phyloP scores from a whole-genome alignment of 2,113 vertebrate species.

The Coptodon rendalli region DNA sequence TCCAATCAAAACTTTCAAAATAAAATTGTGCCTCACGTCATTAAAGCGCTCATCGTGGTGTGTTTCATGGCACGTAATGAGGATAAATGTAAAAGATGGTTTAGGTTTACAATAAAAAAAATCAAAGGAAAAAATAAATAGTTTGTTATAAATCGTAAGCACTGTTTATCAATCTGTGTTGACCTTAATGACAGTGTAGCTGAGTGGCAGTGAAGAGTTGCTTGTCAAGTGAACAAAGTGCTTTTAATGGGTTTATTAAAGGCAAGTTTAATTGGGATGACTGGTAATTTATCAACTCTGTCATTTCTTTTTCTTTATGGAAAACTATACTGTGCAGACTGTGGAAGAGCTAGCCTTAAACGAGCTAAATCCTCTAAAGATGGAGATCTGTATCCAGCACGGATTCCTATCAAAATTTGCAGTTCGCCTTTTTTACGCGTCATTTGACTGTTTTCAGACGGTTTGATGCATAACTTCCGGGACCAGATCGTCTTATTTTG shows the following conservation, averaged over 20 bases:
- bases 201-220: neutral
- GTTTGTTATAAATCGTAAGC: neutral
- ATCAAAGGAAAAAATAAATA: neutral
- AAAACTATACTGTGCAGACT: neutral
- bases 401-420: neutral
- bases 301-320: neutral
- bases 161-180: neutral
- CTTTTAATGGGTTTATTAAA: neutral
- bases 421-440: neutral
- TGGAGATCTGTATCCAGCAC: neutral
- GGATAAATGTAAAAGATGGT: neutral
- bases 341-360: neutral
- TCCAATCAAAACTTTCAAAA: constrained; percentile 46
- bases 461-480: constrained; percentile 12
- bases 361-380: neutral
- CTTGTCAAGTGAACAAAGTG: neutral
- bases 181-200: neutral
- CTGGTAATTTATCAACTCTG: neutral
- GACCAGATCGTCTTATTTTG: constrained; percentile 26
- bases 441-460: neutral
- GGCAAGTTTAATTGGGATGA: neutral
- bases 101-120: neutral
- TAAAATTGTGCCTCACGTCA: constrained; percentile 9
- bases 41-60: neutral
- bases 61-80: neutral